These are phyloP conservation scores for Steinernema hermaphroditum DNA, from an alignment of 2,888 invertebrate species.

Conservation along the genomic window DNA sequence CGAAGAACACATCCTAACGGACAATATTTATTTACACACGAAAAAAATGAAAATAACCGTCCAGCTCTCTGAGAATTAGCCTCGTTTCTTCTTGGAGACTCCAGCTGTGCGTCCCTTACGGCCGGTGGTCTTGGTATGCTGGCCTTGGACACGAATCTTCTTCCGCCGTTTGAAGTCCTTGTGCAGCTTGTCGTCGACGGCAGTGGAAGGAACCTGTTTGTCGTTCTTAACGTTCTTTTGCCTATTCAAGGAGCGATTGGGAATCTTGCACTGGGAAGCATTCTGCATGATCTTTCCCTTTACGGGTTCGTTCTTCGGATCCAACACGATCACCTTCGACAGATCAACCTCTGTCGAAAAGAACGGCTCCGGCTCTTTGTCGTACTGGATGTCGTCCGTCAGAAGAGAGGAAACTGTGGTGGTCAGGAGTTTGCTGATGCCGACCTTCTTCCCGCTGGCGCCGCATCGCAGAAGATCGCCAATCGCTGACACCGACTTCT, in stretches of 20 bases:
- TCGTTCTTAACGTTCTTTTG: too few relatives aligned
- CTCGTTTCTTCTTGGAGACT: constrained; percentile 98
- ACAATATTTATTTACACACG: too few relatives aligned
- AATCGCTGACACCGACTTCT: not conserved
- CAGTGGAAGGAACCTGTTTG: constrained; percentile 77
- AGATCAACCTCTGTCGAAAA: not conserved
- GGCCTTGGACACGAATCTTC: constrained; percentile 99
- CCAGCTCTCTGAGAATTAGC: constrained; percentile 46
- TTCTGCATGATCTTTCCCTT: too few relatives aligned
- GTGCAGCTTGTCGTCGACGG: constrained; percentile 95
- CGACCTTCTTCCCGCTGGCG: constrained; percentile 7
- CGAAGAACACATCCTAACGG: too few relatives aligned
- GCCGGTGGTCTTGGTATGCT: constrained; percentile 99
- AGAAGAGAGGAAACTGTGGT: not conserved
- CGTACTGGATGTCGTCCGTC: not conserved
- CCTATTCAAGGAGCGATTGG: too few relatives aligned
- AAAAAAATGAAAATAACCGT: not conserved
- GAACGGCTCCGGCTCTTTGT: constrained; percentile 5
- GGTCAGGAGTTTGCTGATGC: not conserved
- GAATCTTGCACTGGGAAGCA: too few relatives aligned
- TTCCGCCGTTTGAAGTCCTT: constrained; percentile 98
- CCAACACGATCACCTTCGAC: constrained; percentile 10
- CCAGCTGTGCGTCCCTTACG: constrained; percentile 99
- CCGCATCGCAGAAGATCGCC: not conserved
- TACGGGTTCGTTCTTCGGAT: not conserved